Conservation (phyloP, 1,140 invertebrate genomes). For the Calliopsis andreniformis region DNA sequence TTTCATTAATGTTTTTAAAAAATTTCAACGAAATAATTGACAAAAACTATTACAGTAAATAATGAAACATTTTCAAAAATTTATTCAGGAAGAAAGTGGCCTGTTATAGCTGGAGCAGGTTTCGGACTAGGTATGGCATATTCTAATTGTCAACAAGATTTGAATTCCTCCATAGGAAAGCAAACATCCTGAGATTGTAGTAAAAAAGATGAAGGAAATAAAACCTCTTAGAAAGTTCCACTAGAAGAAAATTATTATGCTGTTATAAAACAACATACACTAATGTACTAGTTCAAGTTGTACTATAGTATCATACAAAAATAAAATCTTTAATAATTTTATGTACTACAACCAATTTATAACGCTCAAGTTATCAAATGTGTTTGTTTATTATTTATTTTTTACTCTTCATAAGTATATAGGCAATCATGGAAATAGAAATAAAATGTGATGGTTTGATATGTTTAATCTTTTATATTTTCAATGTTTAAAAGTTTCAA, state of each 20-base stretch:
- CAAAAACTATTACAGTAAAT: background rate
- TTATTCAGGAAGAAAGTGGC: slow-evolving; percentile 85
- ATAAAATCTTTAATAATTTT: slow-evolving; percentile 34
- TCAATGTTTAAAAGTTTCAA: background rate
- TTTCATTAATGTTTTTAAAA: background rate
- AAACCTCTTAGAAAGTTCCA: slow-evolving; percentile 38
- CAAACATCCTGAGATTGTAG: slow-evolving; percentile 42
- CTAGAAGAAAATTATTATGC: slow-evolving; percentile 39
- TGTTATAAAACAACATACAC: slow-evolving; percentile 20
- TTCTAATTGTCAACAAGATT: slow-evolving; percentile 87
- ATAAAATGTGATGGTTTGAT: background rate
- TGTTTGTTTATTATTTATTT: slow-evolving; percentile 7
- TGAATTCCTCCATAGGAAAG: slow-evolving; percentile 79
- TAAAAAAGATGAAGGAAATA: slow-evolving; percentile 37
- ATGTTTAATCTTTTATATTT: background rate
- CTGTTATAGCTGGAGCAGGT: slow-evolving; percentile 86
- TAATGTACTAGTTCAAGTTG: slow-evolving; percentile 40
- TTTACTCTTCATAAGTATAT: background rate
- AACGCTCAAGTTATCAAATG: background rate
- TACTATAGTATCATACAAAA: slow-evolving; percentile 35
- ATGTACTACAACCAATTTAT: background rate
- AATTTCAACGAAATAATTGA: background rate
- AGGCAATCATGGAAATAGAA: background rate
- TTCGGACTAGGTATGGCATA: slow-evolving; percentile 90
- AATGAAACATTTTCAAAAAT: background rate